phyloP scores from a whole-genome alignment of 30 jellyfish, hydroid and myxozoan genomes.

The Aurelia sp. region DNA sequence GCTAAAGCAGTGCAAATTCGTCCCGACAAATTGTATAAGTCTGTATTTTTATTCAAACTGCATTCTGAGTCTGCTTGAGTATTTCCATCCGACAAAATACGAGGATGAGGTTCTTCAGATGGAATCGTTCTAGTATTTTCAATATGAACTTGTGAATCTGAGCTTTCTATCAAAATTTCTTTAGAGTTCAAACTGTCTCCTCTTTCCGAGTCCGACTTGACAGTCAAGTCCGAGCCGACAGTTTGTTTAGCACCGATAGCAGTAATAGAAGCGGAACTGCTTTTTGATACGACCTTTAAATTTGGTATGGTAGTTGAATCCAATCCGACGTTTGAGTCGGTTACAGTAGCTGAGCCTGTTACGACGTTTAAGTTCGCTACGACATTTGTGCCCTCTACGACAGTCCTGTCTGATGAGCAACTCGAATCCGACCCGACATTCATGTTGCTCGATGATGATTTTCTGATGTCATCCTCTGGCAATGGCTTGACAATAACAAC shows the following conservation, averaged over 20 bases:
- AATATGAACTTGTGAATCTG: neutral
- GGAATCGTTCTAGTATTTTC: neutral
- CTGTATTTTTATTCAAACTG: neutral
- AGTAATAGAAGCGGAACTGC: neutral
- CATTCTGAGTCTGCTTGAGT: neutral
- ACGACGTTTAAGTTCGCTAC: neutral
- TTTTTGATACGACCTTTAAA: neutral
- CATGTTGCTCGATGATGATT: neutral
- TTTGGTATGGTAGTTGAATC: neutral
- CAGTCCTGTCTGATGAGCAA: neutral
- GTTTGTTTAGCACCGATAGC: neutral
- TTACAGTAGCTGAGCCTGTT: neutral
- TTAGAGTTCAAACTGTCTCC: neutral
- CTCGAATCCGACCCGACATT: neutral
- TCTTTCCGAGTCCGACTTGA: neutral
- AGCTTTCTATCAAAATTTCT: neutral
- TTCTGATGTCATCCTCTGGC: neutral
- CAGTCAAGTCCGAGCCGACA: neutral
- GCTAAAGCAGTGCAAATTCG: slow-evolving; percentile 39
- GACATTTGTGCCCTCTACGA: neutral
- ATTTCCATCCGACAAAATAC: neutral
- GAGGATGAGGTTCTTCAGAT: neutral
- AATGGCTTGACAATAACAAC: slow-evolving; percentile 44
- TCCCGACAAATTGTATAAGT: neutral
- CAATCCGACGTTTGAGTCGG: neutral